Percentiles rank a stretch among this genome's conserved stretches.
Evolutionary conservation across 1,140 invertebrate genomes (phyloP).

Genomic region (Achatina immaculata): DNA sequence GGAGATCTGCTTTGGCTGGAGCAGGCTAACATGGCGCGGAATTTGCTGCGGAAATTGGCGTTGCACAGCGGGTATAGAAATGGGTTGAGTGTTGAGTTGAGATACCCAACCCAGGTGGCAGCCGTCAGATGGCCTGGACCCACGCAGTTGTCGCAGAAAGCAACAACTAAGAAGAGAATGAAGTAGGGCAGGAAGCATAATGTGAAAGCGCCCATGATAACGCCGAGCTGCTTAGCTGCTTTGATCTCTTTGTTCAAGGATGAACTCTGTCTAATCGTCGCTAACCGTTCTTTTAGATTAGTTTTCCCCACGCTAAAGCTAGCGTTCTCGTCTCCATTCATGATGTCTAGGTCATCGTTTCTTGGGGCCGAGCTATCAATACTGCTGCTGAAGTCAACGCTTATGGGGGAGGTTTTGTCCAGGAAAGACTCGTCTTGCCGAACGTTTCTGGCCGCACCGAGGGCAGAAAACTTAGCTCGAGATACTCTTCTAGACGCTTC

Average conservation of each 20-base stretch:
- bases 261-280: slow-evolving; percentile 54
- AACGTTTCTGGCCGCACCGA: slow-evolving; percentile 49
- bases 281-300: slow-evolving; percentile 31
- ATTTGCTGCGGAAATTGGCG: slow-evolving; percentile 74
- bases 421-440: slow-evolving; percentile 50
- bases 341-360: slow-evolving; percentile 21
- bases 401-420: too few species aligned
- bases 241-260: slow-evolving; percentile 76
- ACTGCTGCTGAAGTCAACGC: too few species aligned
- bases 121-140: slow-evolving; percentile 66
- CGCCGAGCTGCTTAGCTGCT: slow-evolving; percentile 77
- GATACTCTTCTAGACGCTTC: neutral
- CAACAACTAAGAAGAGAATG: slow-evolving; percentile 77
- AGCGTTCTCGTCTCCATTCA: neutral
- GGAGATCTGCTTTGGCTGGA: slow-evolving; percentile 1
- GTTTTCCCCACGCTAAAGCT: slow-evolving; percentile 47
- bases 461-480: slow-evolving; percentile 45
- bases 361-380: slow-evolving; percentile 20
- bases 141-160: slow-evolving; percentile 75
- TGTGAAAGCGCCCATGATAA: slow-evolving; percentile 79
- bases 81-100: slow-evolving; percentile 76
- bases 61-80: slow-evolving; percentile 77
- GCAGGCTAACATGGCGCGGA: slow-evolving; percentile 72
- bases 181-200: slow-evolving; percentile 79
- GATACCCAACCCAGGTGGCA: slow-evolving; percentile 76